phyloP scores from a whole-genome alignment of 1,140 invertebrate species.

The Lamellibrachia luymesi region DNA sequence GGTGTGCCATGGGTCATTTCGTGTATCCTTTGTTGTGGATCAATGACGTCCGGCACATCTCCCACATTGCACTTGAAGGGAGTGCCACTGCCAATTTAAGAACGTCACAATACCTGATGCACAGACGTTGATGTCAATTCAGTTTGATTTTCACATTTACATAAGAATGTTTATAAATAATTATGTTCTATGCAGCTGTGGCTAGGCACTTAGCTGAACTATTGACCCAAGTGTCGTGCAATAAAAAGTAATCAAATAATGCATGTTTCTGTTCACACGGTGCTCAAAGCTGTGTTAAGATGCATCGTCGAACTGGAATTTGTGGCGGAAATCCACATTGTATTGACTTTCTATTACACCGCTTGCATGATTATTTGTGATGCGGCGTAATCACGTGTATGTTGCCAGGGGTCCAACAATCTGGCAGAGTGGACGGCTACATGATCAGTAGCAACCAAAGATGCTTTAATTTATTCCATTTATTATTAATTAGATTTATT shows the following conservation, averaged over 20 bases:
- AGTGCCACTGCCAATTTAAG: neutral
- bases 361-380: neutral
- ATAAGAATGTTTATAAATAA: neutral
- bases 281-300: neutral
- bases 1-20: neutral
- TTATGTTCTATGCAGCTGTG: neutral
- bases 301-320: neutral
- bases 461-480: neutral
- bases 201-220: neutral
- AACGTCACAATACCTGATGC: neutral
- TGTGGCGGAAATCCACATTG: no score
- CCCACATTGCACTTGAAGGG: no score
- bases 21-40: neutral
- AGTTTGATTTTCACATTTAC: neutral
- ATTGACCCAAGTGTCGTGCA: neutral
- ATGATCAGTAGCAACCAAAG: neutral
- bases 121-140: neutral
- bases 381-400: no score
- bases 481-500: neutral
- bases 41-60: neutral
- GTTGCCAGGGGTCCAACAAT: neutral
- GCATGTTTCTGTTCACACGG: neutral
- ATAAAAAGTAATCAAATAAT: neutral
- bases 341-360: neutral
- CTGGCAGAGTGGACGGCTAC: neutral